A percentile compares a stretch with the other conserved stretches of the same genome.
Evolutionary conservation across 2,113 vertebrate species (phyloP).

Genomic region (Eulacestoma nigropectus): DNA sequence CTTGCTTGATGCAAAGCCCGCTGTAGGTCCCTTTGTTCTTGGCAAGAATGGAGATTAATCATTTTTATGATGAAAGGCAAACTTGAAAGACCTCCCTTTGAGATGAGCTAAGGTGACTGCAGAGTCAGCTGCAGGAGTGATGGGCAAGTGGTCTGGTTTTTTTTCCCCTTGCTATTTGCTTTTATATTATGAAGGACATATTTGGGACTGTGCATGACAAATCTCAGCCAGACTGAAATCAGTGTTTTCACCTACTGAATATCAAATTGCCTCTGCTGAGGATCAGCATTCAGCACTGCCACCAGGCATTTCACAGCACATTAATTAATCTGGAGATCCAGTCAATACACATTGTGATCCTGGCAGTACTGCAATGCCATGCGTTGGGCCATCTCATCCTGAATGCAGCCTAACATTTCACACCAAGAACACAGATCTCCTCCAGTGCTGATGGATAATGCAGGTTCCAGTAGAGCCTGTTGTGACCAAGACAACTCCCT

Average conservation of each 20-base stretch:
- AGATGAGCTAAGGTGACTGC: background rate
- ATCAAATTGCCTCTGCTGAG: background rate
- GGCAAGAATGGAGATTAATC: background rate
- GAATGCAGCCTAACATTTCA: background rate
- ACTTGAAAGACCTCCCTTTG: background rate
- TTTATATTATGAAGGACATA: background rate
- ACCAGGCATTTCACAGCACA: background rate
- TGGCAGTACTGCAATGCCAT: background rate
- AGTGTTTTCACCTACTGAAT: background rate
- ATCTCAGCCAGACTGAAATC: background rate
- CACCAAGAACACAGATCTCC: background rate
- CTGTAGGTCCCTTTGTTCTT: background rate
- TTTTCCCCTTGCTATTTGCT: background rate
- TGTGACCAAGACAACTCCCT: background rate
- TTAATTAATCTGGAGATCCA: background rate
- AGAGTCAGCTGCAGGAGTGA: background rate
- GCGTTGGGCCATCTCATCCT: background rate
- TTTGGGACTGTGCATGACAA: rapidly evolving
- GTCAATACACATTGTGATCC: rapidly evolving
- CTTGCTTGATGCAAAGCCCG: background rate
- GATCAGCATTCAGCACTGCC: background rate
- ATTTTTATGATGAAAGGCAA: background rate
- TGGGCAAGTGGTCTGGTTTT: background rate
- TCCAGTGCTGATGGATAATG: background rate
- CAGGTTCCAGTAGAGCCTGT: background rate